Conservation (phyloP, 2,113 vertebrate genomes). For the Hiodon alosoides region DNA sequence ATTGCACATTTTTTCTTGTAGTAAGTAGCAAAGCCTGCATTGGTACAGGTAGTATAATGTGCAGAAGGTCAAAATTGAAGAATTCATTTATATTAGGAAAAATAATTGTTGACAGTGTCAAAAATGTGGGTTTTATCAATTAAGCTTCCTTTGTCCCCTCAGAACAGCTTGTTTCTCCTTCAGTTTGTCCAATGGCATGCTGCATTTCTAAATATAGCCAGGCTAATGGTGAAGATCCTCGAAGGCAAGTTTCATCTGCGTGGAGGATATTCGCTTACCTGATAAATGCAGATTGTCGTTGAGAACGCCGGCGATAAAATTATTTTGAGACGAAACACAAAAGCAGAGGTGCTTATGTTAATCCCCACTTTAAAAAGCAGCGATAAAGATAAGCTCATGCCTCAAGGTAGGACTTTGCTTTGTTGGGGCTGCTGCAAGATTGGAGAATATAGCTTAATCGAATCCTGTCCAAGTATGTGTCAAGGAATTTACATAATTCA, state of each 20-base stretch:
- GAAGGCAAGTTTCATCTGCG: slow-evolving; percentile 79
- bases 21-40: not conserved
- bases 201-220: slow-evolving; percentile 84
- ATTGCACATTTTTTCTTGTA: not conserved
- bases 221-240: slow-evolving; percentile 77
- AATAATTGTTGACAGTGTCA: not conserved
- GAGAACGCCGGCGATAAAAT: slow-evolving; percentile 52
- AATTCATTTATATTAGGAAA: not conserved
- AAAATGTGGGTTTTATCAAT: not conserved
- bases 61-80: not conserved
- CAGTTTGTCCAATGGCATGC: slow-evolving; percentile 55
- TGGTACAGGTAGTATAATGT: no score
- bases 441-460: slow-evolving; percentile 38
- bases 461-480: slow-evolving; percentile 54
- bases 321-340: slow-evolving; percentile 58
- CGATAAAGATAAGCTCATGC: slow-evolving; percentile 59
- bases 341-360: slow-evolving; percentile 65
- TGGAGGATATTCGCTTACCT: slow-evolving; percentile 84
- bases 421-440: slow-evolving; percentile 23
- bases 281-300: slow-evolving; percentile 69
- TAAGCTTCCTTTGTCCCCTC: not conserved
- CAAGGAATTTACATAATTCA: slow-evolving; percentile 59
- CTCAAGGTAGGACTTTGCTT: slow-evolving; percentile 49
- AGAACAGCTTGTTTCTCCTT: slow-evolving; percentile 44
- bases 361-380: slow-evolving; percentile 54